phyloP scores from a whole-genome alignment of 2,797 vertebrate species.

The Echiichthys vipera region DNA sequence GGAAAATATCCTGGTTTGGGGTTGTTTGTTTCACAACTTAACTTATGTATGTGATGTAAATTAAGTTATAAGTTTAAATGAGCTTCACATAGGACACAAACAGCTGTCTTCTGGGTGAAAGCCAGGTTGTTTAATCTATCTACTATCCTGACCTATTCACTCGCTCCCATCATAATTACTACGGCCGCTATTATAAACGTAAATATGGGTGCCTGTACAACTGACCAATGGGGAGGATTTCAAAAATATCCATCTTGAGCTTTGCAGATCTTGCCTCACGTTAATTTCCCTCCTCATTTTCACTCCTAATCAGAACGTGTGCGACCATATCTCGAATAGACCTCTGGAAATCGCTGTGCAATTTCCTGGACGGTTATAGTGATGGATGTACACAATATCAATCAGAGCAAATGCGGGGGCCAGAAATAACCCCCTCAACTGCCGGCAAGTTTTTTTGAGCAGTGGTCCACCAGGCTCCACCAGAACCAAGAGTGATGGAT shows the following conservation, averaged over 20 bases:
- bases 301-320: slow-evolving; percentile 38
- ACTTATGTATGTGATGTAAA: too few relatives aligned
- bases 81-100: too few relatives aligned
- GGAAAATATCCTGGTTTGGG: too few relatives aligned
- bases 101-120: too few relatives aligned
- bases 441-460: slow-evolving; percentile 13
- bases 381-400: slow-evolving; percentile 70
- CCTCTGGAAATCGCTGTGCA: slow-evolving; percentile 60
- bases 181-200: too few relatives aligned
- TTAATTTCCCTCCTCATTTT: slow-evolving; percentile 46
- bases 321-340: slow-evolving; percentile 58
- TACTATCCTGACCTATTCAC: too few relatives aligned
- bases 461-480: slow-evolving; percentile 12
- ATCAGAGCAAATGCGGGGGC: slow-evolving; percentile 56
- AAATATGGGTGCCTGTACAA: too few relatives aligned
- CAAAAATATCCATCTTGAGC: neutral
- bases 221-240: too few relatives aligned
- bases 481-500: neutral
- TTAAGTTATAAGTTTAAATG: too few relatives aligned
- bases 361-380: slow-evolving; percentile 74
- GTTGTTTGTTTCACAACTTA: too few relatives aligned
- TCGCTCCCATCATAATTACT: too few relatives aligned
- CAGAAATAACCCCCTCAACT: slow-evolving; percentile 35
- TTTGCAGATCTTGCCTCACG: slow-evolving; percentile 22
- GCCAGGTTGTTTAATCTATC: too few relatives aligned